Base-by-base conservation (phyloP, 2,888 invertebrate species). In the Drosophila paucipuncta region DNA sequence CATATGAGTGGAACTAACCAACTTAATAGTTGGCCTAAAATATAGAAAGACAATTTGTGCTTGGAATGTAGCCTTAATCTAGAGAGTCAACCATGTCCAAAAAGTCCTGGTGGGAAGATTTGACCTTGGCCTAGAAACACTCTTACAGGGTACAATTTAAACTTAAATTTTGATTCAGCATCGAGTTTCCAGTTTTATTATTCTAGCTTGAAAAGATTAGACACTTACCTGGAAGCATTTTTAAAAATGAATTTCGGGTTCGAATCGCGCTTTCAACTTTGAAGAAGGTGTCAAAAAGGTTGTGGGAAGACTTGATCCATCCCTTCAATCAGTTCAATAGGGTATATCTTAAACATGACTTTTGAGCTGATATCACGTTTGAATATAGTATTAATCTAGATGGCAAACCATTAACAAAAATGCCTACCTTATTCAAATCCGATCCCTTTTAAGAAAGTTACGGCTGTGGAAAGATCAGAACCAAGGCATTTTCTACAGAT, bases 371-470 rank as follows among this genome's bases (percentile, higher is more conserved):
- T n/a, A 11, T 43, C n/a, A 11, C 2, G 1, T 11, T 43, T 22
- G 0, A 41, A 13, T 47, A 22, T 22, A 1, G 13, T 43, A 43
- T 43, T 4, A 9, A 13, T 43, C 43, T 43, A n/a, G 43, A 43
- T n/a, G 11, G n/a, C 11, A 18, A 37, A 37, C 0, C 3, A 39
- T 9, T 9, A 9, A 9, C 39, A 39, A 39, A 18, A 39, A 9
- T 0, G 4, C 4, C 39, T 1, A 0, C 18, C 0, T 18, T 11
- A 22, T 1, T 2, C 1, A 10, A 43, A 0, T 22, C 3, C 0
- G 43, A 43, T 13, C 5, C 6, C n/a, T 22, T 43, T 43, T 10
- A 10, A 11, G 11, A 43, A 3, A 22, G n/a, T 22, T n/a, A 43
- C 3, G n/a, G n/a, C 11, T 43, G 11, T 22, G 11, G 6, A 22